Evolutionary conservation across 2,113 vertebrate genomes (phyloP).

Genomic region (Oreocharis arfaki): DNA sequence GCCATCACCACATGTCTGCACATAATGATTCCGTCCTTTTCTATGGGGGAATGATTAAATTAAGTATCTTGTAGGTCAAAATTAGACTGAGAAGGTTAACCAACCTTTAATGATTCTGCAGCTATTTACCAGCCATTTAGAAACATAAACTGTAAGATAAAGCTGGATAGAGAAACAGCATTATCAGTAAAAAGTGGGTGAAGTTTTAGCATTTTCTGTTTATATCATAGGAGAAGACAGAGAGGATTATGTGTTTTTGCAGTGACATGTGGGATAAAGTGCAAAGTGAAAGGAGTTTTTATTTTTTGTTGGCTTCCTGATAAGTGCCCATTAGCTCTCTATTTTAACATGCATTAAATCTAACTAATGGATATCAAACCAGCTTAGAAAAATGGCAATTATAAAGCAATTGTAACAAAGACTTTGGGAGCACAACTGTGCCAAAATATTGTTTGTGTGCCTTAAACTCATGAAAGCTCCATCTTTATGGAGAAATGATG

Average conservation of each 20-base stretch:
- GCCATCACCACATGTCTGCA: constrained; percentile 53
- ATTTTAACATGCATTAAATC: constrained; percentile 53
- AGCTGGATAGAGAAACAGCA: not conserved
- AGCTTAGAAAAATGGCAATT: constrained; percentile 47
- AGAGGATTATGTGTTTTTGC: not conserved
- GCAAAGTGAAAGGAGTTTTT: not conserved
- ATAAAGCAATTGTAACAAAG: constrained; percentile 20
- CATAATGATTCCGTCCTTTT: constrained; percentile 41
- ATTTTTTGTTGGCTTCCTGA: not conserved
- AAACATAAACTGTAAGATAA: constrained; percentile 48
- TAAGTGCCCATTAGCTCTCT: constrained; percentile 54
- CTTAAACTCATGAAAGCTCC: not conserved
- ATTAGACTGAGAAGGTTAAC: constrained; percentile 61
- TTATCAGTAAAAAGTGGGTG: constrained; percentile 5
- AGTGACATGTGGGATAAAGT: not conserved
- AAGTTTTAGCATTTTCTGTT: constrained; percentile 6
- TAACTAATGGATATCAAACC: constrained; percentile 58
- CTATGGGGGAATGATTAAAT: constrained; percentile 54
- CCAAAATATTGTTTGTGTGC: not conserved
- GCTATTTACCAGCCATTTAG: constrained; percentile 55
- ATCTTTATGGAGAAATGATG: not conserved
- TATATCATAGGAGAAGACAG: not conserved
- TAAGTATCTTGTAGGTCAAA: constrained; percentile 58
- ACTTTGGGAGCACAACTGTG: not conserved
- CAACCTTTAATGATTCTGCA: constrained; percentile 53